Conservation (phyloP, 2,797 vertebrate species). For the Apogon talboti region DNA sequence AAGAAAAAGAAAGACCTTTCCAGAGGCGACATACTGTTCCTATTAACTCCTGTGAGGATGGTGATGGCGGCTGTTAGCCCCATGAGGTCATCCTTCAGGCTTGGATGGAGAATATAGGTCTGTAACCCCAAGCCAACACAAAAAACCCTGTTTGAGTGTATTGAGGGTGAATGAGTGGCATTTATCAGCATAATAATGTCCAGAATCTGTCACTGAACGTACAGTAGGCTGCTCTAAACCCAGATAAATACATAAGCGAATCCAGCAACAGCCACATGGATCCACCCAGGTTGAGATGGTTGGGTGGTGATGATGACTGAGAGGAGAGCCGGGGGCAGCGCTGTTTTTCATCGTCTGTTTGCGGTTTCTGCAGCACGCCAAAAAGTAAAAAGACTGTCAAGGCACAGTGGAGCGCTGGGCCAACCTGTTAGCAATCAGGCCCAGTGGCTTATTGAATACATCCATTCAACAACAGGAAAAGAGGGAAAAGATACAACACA, state of each 20-base stretch:
- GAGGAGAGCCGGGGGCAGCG: constrained; percentile 8
- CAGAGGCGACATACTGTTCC: constrained; percentile 80
- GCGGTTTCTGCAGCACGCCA: constrained; percentile 67
- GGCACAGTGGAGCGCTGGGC: constrained; percentile 34
- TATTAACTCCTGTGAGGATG: constrained; percentile 79
- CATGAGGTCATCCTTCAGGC: constrained; percentile 81
- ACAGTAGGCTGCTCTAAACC: constrained; percentile 13
- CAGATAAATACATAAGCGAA: constrained; percentile 29
- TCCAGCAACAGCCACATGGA: constrained; percentile 46
- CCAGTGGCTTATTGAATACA: constrained; percentile 60
- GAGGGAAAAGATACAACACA: constrained; percentile 28
- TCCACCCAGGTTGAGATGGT: constrained; percentile 15
- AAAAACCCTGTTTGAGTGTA: constrained; percentile 41
- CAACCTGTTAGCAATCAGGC: constrained; percentile 71
- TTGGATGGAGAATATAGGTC: constrained; percentile 69
- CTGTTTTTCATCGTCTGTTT: constrained; percentile 65
- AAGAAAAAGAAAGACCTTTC: constrained; percentile 53
- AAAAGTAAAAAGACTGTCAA: constrained; percentile 49
- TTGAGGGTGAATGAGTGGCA: constrained; percentile 46
- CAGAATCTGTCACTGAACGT: constrained; percentile 60
- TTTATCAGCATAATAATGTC: constrained; percentile 60
- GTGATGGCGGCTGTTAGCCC: constrained; percentile 76
- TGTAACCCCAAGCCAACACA: constrained; percentile 43
- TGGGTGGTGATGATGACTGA: constrained; percentile 40
- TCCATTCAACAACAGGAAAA: constrained; percentile 41